A percentile compares a stretch with the other conserved stretches of the same genome.
phyloP scores from a whole-genome alignment of 2,888 invertebrate genomes.

The Abrostola triplasia region DNA sequence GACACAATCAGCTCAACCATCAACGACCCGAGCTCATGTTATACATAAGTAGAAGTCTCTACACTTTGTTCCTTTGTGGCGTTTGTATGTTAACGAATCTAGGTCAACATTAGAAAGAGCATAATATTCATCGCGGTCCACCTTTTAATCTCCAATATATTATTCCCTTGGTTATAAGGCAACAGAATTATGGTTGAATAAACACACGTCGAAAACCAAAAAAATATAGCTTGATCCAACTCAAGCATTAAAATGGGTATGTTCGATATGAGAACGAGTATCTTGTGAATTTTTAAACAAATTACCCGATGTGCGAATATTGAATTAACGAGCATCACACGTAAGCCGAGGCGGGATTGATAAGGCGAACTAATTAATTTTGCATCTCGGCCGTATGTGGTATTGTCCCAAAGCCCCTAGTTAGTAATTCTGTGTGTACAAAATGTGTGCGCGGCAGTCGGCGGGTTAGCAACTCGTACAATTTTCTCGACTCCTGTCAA shows the following conservation, averaged over 20 bases:
- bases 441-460: conserved; percentile 43
- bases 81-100: too few species aligned
- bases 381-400: conserved; percentile 38
- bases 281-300: conserved; percentile 43
- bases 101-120: too few species aligned
- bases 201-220: too few species aligned
- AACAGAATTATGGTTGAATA: too few species aligned
- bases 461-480: conserved; percentile 26
- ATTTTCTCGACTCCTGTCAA: conserved; percentile 20
- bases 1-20: too few species aligned
- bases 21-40: too few species aligned
- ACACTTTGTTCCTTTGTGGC: too few species aligned
- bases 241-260: neutral
- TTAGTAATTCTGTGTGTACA: conserved; percentile 55
- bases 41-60: too few species aligned
- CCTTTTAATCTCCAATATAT: too few species aligned
- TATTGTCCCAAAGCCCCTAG: conserved; percentile 45
- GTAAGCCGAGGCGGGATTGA: conserved; percentile 29
- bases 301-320: conserved; percentile 21
- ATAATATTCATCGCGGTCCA: too few species aligned
- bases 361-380: conserved; percentile 54
- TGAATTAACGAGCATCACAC: conserved; percentile 23
- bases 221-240: neutral
- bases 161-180: too few species aligned
- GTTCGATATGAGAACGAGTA: conserved; percentile 5